phyloP scores from a whole-genome alignment of 1,140 invertebrate species.

The Hycleus phaleratus region DNA sequence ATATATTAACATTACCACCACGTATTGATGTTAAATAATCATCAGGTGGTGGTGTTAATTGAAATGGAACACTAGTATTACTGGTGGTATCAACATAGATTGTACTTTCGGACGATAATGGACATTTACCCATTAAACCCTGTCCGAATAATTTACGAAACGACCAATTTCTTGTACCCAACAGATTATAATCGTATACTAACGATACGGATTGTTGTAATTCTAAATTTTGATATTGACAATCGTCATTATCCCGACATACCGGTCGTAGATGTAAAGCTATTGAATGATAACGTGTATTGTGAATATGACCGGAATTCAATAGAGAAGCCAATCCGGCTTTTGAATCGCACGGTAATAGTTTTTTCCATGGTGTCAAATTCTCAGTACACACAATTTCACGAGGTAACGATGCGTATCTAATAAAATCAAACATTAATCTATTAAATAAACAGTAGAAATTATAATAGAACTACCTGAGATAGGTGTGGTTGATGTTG shows the following conservation, averaged over 20 bases:
- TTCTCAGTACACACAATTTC: constrained; percentile 99
- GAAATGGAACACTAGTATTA: constrained; percentile 50
- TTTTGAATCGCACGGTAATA: constrained; percentile 85
- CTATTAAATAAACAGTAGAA: too few species aligned
- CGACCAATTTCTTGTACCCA: constrained; percentile 70
- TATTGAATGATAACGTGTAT: constrained; percentile 88
- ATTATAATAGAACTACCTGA: too few species aligned
- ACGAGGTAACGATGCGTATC: constrained; percentile 82
- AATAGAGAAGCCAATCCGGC: constrained; percentile 78
- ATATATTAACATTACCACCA: constrained; percentile 56
- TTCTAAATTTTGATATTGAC: constrained; percentile 61
- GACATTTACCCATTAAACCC: constrained; percentile 69
- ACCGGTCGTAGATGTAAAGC: constrained; percentile 76
- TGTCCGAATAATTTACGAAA: constrained; percentile 79
- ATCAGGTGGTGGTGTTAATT: constrained; percentile 50
- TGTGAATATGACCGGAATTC: constrained; percentile 87
- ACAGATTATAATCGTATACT: constrained; percentile 69
- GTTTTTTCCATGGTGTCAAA: constrained; percentile 95
- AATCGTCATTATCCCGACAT: constrained; percentile 54
- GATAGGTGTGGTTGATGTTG: too few species aligned
- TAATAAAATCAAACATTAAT: constrained; percentile 40
- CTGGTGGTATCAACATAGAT: constrained; percentile 77
- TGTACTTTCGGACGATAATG: constrained; percentile 65
- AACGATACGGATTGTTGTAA: constrained; percentile 76
- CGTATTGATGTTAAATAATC: constrained; percentile 50